These are phyloP conservation scores for Cinclus mexicanus DNA, from an alignment of 2,113 vertebrate genomes.

Conservation along the genomic window DNA sequence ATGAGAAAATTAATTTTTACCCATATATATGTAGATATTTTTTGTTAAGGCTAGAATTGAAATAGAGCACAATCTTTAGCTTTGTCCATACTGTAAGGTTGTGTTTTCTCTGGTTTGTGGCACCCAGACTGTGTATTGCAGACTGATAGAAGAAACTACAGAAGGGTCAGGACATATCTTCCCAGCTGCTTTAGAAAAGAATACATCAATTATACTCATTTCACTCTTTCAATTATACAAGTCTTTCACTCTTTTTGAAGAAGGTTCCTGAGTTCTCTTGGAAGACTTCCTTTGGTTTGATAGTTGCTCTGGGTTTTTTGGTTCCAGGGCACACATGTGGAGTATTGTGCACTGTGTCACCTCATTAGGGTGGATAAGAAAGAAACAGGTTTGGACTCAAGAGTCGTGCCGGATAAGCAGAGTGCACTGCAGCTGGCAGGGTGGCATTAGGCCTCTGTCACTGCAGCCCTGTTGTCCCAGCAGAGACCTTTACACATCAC, in stretches of 20 bases:
- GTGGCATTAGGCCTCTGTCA: neutral
- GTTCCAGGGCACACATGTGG: neutral
- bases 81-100: neutral
- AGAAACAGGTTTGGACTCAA: neutral
- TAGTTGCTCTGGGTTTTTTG: neutral
- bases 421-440: neutral
- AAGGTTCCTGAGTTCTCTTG: neutral
- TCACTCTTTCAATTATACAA: neutral
- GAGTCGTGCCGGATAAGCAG: neutral
- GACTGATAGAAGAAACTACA: neutral
- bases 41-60: neutral
- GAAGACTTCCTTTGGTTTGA: neutral
- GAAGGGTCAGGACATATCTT: neutral
- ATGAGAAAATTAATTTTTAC: neutral
- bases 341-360: neutral
- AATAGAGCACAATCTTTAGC: neutral
- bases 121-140: neutral
- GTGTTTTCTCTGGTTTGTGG: neutral
- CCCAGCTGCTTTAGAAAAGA: neutral
- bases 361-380: fast-evolving
- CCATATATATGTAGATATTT: neutral
- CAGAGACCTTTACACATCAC: neutral
- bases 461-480: neutral
- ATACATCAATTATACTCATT: neutral
- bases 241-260: neutral